Percentiles rank a stretch among this genome's conserved stretches.
These are phyloP conservation scores for Vidua macroura DNA, from an alignment of 2,113 vertebrate genomes.

Conservation along the genomic window DNA sequence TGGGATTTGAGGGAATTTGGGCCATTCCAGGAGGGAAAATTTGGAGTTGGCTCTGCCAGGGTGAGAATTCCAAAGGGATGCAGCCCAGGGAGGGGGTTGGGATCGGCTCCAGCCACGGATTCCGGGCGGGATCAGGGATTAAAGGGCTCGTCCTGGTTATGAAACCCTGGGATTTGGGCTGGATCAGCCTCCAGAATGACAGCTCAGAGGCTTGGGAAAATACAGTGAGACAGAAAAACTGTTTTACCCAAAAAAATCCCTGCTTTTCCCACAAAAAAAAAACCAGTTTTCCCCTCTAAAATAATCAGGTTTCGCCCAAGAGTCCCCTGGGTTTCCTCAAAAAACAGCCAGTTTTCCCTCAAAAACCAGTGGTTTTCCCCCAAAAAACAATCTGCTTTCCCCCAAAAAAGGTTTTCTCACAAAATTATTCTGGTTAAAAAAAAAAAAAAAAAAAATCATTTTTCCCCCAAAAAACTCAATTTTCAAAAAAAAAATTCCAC, in stretches of 20 bases:
- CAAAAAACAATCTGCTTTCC: rapidly evolving
- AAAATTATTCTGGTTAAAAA: neutral
- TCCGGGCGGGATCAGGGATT: neutral
- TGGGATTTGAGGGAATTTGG: neutral
- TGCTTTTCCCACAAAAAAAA: neutral
- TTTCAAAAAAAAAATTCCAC: neutral
- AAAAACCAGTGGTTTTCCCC: neutral
- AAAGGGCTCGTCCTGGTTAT: neutral
- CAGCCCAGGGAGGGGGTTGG: neutral
- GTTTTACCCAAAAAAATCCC: neutral
- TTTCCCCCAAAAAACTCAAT: neutral
- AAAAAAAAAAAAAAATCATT: no score
- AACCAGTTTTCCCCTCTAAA: neutral
- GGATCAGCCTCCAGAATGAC: neutral
- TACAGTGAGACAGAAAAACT: neutral
- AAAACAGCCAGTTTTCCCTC: no score
- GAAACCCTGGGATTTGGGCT: neutral
- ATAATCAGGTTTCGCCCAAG: neutral
- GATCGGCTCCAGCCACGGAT: neutral
- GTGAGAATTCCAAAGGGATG: neutral
- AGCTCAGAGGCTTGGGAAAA: neutral
- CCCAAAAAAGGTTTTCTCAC: neutral
- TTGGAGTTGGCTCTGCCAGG: neutral
- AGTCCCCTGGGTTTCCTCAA: neutral
- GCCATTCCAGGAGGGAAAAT: neutral